These are phyloP conservation scores for Microplitis deprimator DNA, from an alignment of 2,888 invertebrate species.

Conservation along the genomic window DNA sequence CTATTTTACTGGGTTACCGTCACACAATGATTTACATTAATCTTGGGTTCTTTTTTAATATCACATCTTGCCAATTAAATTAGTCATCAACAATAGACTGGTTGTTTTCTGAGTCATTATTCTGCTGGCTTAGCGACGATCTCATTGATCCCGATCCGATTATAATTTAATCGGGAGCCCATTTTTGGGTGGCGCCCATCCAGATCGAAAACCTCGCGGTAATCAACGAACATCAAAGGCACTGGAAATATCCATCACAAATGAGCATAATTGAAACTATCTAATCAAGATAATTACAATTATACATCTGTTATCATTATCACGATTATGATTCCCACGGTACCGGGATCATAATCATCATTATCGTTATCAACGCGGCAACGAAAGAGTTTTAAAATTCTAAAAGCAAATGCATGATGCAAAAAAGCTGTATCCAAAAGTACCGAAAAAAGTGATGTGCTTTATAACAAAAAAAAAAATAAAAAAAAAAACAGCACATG, in stretches of 20 bases:
- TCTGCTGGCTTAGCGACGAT: too few relatives aligned
- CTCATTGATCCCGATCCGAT: not conserved
- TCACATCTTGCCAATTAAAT: not conserved
- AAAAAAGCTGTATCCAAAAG: not conserved
- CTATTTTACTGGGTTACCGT: constrained; percentile 68
- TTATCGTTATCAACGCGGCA: not conserved
- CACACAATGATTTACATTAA: constrained; percentile 44
- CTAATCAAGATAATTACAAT: not conserved
- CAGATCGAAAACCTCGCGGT: not conserved
- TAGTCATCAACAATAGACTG: not conserved
- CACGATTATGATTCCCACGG: not conserved
- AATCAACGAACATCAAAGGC: not conserved
- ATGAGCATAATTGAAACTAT: not conserved
- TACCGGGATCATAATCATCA: not conserved
- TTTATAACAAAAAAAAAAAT: not conserved
- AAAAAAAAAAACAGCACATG: constrained; percentile 13
- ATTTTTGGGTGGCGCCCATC: not conserved
- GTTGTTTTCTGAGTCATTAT: too few relatives aligned
- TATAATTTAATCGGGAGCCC: not conserved
- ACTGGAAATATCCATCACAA: not conserved
- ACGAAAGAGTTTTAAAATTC: not conserved
- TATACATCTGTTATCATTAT: not conserved
- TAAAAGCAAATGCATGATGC: not conserved
- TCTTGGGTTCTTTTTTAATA: not conserved
- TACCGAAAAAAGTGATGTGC: constrained; percentile 3